Evolutionary conservation across 2,888 invertebrate genomes (phyloP).

Genomic region (Mythimna pallens): DNA sequence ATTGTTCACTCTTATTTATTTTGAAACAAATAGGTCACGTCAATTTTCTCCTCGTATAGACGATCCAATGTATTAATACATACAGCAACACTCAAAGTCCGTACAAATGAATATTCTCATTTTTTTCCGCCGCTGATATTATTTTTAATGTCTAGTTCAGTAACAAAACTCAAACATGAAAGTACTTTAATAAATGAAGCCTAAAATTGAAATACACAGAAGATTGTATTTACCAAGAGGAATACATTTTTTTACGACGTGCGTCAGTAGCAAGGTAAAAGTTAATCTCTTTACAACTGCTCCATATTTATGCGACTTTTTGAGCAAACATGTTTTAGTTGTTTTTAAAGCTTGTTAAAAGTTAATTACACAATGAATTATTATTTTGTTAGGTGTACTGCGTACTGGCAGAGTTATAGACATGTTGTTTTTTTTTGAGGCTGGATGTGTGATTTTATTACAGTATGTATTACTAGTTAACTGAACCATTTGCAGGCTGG

Average conservation of each 20-base stretch:
- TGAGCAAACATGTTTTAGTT: slow-evolving; percentile 51
- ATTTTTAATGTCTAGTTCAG: slow-evolving; percentile 45
- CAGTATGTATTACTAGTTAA: background rate
- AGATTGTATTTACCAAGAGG: slow-evolving; percentile 64
- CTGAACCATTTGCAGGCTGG: slow-evolving; percentile 2
- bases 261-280: slow-evolving; percentile 68
- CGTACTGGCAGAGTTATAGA: slow-evolving; percentile 7
- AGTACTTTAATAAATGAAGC: slow-evolving; percentile 40
- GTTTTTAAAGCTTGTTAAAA: slow-evolving; percentile 53
- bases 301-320: slow-evolving; percentile 55
- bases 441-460: background rate
- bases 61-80: slow-evolving; percentile 6
- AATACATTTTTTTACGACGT: slow-evolving; percentile 63
- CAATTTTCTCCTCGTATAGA: background rate
- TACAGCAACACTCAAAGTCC: slow-evolving; percentile 12
- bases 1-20: background rate
- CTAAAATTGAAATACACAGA: slow-evolving; percentile 48
- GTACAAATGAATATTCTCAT: slow-evolving; percentile 2
- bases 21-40: background rate
- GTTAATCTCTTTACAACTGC: slow-evolving; percentile 61
- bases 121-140: slow-evolving; percentile 10
- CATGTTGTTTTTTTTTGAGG: background rate
- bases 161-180: slow-evolving; percentile 47
- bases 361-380: slow-evolving; percentile 55
- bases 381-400: slow-evolving; percentile 14